phyloP scores from a whole-genome alignment of 2,113 vertebrate species.

The Fregetta grallaria region DNA sequence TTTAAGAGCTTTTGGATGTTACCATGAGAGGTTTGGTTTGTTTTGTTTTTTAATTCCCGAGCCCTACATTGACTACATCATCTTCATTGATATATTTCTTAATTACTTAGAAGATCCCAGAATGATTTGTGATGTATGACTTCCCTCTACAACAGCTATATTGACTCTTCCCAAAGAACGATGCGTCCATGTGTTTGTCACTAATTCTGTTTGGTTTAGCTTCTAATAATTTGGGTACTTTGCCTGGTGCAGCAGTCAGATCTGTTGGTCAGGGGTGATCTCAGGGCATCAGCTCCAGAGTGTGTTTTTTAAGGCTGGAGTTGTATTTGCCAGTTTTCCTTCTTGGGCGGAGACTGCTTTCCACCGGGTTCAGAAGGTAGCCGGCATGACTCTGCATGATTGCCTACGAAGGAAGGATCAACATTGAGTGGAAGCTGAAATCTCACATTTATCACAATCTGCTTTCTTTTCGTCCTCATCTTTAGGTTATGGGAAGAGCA shows the following conservation, averaged over 20 bases:
- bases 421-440: not conserved
- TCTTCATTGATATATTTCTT: not conserved
- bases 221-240: not conserved
- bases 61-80: not conserved
- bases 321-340: not conserved
- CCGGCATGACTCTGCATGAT: fast-evolving
- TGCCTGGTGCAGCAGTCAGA: not conserved
- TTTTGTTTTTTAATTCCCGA: not conserved
- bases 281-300: not conserved
- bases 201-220: not conserved
- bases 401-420: not conserved
- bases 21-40: not conserved
- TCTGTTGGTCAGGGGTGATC: not conserved
- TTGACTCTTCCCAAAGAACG: not conserved
- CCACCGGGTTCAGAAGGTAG: not conserved
- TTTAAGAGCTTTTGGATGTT: not conserved
- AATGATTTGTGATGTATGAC: not conserved
- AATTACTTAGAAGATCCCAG: not conserved
- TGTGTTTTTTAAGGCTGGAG: not conserved
- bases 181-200: not conserved
- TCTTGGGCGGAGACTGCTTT: not conserved
- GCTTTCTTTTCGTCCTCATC: not conserved
- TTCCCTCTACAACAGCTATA: not conserved
- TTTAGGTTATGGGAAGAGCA: not conserved
- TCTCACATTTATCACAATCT: not conserved